Evolutionary conservation across 2,113 vertebrate genomes (phyloP).

Genomic region (Sialia sialis): DNA sequence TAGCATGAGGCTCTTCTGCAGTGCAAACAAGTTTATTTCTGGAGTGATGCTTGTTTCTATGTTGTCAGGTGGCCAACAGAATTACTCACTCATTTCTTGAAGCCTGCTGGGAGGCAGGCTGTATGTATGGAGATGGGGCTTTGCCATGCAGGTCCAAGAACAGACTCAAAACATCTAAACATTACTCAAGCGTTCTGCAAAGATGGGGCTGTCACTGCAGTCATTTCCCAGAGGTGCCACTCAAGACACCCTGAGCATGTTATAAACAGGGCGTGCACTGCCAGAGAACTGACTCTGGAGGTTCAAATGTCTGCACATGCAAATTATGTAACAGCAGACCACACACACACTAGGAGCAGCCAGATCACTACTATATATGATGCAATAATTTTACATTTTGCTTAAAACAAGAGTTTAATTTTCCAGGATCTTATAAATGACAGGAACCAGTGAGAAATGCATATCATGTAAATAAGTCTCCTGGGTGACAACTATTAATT

Average conservation of each 20-base stretch:
- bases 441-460: not conserved
- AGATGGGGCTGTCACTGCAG: not conserved
- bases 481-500: not conserved
- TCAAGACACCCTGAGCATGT: not conserved
- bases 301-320: not conserved
- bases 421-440: not conserved
- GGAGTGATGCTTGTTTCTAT: not conserved
- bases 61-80: not conserved
- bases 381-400: not conserved
- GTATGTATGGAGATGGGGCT: not conserved
- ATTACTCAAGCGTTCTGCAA: not conserved
- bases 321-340: not conserved
- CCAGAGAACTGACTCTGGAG: not conserved
- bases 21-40: not conserved
- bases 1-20: not conserved
- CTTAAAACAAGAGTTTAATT: not conserved
- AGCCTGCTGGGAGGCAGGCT: not conserved
- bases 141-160: not conserved
- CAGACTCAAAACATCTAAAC: not conserved
- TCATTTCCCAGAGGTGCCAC: not conserved
- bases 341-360: not conserved
- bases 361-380: not conserved
- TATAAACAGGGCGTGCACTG: rapidly evolving
- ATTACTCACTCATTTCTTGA: not conserved
- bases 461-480: not conserved